Conservation (phyloP, 2,797 vertebrate species). For the Cephalopachus bancanus region DNA sequence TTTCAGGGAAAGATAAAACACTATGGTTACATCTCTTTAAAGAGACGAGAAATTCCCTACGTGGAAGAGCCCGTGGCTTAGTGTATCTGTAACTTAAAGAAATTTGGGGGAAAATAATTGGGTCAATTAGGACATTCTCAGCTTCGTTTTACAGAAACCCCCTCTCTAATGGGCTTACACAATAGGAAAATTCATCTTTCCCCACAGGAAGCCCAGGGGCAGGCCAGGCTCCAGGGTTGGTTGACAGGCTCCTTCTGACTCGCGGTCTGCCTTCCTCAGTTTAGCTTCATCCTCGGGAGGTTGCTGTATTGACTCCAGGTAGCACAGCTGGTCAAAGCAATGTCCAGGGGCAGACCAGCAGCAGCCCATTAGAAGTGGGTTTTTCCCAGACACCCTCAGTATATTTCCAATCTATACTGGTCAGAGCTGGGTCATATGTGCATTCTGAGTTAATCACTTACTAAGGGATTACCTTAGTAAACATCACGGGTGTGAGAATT, state of each 20-base stretch:
- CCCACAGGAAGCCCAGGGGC: not conserved
- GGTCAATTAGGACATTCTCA: not conserved
- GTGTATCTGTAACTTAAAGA: slow-evolving; percentile 44
- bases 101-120: not conserved
- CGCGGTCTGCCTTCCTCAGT: not conserved
- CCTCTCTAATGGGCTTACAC: not conserved
- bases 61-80: not conserved
- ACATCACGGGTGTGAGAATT: not conserved
- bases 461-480: not conserved
- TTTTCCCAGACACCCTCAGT: not conserved
- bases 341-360: too few species aligned
- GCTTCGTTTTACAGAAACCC: not conserved
- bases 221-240: not conserved
- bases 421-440: not conserved
- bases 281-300: not conserved
- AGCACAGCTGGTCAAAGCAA: not conserved
- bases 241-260: not conserved
- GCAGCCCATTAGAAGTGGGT: not conserved
- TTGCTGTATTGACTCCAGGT: not conserved
- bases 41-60: not conserved
- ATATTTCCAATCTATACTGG: not conserved
- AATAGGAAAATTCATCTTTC: not conserved
- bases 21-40: not conserved
- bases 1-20: slow-evolving; percentile 56
- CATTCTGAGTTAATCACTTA: not conserved